A percentile compares a stretch with the other conserved stretches of the same genome.
Conservation (phyloP, 2,888 invertebrate species). For the Liodrosophila aerea region DNA sequence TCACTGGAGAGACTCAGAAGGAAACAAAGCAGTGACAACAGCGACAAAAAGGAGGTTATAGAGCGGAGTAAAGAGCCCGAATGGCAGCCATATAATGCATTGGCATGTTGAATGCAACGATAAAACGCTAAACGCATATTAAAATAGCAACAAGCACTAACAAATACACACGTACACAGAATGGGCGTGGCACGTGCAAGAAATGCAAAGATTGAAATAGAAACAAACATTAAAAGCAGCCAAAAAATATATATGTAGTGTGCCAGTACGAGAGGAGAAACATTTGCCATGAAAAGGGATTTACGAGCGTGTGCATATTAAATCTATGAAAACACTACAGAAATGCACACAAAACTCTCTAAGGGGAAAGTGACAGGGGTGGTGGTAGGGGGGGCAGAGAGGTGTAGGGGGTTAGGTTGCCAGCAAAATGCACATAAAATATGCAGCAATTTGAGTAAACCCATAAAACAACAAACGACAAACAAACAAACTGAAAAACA, state of each 20-base stretch:
- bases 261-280: conserved; percentile 21
- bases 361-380: neutral
- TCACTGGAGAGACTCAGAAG: too few relatives aligned
- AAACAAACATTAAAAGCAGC: conserved; percentile 50
- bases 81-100: conserved; percentile 33
- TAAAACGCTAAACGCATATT: conserved; percentile 75
- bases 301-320: conserved; percentile 72
- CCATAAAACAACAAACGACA: neutral
- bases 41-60: too few relatives aligned
- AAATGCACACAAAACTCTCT: conserved; percentile 8
- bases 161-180: conserved; percentile 7
- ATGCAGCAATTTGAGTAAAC: conserved; percentile 45
- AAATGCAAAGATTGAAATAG: conserved; percentile 46
- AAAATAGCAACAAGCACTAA: conserved; percentile 46
- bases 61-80: too few relatives aligned
- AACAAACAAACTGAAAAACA: conserved; percentile 14
- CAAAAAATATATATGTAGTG: conserved; percentile 6
- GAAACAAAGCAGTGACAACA: too few relatives aligned
- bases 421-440: conserved; percentile 34
- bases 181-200: conserved; percentile 17
- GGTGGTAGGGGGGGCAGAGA: neutral
- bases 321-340: conserved; percentile 53
- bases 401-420: neutral
- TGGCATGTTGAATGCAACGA: conserved; percentile 72
- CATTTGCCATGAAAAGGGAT: conserved; percentile 53